Evolutionary conservation across 2,888 invertebrate genomes (phyloP).

Genomic region (Dolichopus griseipennis): DNA sequence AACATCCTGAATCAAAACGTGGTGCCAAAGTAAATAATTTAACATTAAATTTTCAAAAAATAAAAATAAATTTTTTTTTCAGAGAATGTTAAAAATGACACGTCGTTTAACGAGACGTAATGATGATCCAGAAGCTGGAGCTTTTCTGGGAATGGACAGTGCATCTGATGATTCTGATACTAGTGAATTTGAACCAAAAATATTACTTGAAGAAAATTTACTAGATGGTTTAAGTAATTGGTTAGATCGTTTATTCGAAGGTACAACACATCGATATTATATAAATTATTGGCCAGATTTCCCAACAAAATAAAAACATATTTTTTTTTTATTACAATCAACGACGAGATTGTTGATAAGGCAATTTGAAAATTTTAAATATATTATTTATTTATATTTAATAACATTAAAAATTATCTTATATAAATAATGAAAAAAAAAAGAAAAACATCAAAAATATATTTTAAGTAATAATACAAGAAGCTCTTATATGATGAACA

Average conservation of each 20-base stretch:
- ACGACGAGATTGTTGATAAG: not conserved
- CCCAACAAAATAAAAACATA: conserved; percentile 59
- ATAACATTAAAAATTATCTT: not conserved
- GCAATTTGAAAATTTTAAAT: not conserved
- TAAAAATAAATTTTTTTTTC: conserved; percentile 15
- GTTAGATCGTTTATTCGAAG: conserved; percentile 95
- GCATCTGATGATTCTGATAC: conserved; percentile 54
- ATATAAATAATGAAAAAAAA: too few species aligned
- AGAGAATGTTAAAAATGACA: conserved; percentile 65
- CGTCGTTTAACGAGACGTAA: conserved; percentile 46
- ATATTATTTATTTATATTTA: not conserved
- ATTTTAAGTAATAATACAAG: not conserved
- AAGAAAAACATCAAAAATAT: too few species aligned
- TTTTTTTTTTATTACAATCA: not conserved
- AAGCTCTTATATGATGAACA: not conserved
- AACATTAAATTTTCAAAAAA: not conserved
- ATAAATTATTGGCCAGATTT: conserved; percentile 99
- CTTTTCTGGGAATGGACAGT: conserved; percentile 76
- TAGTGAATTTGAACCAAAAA: conserved; percentile 41
- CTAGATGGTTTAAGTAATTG: conserved; percentile 90
- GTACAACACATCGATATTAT: conserved; percentile 88
- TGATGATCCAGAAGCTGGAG: conserved; percentile 71
- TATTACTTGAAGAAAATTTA: conserved; percentile 63
- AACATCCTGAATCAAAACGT: conserved; percentile 72
- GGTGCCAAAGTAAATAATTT: conserved; percentile 52